These are phyloP conservation scores for Limnothrissa miodon DNA, from an alignment of 2,113 vertebrate genomes.

Conservation along the genomic window DNA sequence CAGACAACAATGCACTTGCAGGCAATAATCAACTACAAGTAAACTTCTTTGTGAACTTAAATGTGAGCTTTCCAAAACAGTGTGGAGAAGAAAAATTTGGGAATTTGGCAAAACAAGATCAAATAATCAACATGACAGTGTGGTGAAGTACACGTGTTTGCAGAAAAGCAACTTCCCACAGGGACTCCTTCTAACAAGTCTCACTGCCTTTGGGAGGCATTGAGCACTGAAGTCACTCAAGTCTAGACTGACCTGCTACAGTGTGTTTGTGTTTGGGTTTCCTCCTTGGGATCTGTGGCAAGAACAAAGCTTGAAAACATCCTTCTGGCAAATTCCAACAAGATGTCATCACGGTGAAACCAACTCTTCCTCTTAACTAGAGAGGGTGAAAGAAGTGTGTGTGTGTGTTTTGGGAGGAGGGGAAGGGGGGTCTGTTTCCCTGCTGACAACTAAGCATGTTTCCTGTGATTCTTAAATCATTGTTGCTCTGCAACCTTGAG, in stretches of 20 bases:
- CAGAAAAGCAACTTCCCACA: background rate
- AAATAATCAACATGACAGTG: background rate
- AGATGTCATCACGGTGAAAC: background rate
- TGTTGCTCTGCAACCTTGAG: background rate
- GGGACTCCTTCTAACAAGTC: background rate
- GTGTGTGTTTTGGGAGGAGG: no score
- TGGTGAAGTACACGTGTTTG: background rate
- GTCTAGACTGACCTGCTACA: background rate
- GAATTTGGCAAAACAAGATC: no score
- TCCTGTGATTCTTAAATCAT: constrained; percentile 2
- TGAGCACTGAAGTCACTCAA: background rate
- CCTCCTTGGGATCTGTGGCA: background rate
- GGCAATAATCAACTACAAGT: background rate
- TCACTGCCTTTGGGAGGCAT: background rate
- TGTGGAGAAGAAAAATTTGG: background rate
- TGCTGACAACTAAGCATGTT: background rate
- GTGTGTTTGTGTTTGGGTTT: constrained; percentile 6
- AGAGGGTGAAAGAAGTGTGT: no score
- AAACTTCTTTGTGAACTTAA: background rate
- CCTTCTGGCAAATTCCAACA: background rate
- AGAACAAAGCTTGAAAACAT: constrained; percentile 3
- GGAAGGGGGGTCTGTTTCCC: no score
- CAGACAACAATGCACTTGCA: background rate
- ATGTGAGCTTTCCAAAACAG: background rate
- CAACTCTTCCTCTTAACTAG: background rate